Evolutionary conservation across 1,140 invertebrate species (phyloP).

Genomic region (Aphelenchoides fujianensis): DNA sequence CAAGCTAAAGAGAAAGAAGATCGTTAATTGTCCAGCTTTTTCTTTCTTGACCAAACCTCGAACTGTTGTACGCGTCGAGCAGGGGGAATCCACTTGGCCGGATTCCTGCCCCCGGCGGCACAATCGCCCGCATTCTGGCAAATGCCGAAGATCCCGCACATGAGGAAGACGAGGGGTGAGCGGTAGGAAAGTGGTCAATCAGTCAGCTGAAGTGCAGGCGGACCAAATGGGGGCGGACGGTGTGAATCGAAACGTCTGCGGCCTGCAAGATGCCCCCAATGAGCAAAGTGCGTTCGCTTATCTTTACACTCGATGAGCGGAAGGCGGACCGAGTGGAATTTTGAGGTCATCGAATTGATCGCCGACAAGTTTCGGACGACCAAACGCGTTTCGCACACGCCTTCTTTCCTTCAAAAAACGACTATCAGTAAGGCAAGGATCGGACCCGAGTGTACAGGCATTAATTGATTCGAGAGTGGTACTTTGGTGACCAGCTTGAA

Average conservation of each 20-base stretch:
- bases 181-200: no score
- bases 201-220: neutral
- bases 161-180: constrained; percentile 16
- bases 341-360: no score
- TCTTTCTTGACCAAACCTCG: neutral
- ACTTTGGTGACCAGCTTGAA: no score
- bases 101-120: neutral
- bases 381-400: no score
- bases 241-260: neutral
- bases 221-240: neutral
- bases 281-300: neutral
- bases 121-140: constrained; percentile 30
- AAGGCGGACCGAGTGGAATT: no score
- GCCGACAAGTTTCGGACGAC: no score
- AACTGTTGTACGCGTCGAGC: constrained; percentile 1
- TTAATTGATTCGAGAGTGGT: no score
- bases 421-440: no score
- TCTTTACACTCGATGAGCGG: neutral
- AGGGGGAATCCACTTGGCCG: constrained; percentile 2
- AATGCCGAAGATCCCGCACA: constrained; percentile 44
- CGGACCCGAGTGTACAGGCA: no score
- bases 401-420: no score
- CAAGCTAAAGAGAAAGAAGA: constrained; percentile 34
- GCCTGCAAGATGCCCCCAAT: neutral
- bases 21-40: neutral